phyloP scores from a whole-genome alignment of 2,888 invertebrate species.

The Tipula vernalis region DNA sequence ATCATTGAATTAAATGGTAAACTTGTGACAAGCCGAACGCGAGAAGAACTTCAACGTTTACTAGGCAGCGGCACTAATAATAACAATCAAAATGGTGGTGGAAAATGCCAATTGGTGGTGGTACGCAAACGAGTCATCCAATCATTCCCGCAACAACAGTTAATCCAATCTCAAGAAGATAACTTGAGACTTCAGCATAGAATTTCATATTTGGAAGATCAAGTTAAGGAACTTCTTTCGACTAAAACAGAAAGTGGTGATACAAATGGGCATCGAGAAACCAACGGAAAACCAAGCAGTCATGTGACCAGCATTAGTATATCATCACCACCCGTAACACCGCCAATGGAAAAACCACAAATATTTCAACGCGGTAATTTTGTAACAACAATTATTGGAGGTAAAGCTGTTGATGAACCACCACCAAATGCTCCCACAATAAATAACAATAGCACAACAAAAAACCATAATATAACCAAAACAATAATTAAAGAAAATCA shows the following conservation, averaged over 20 bases:
- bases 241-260: conserved; percentile 19
- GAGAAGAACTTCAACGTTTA: conserved; percentile 58
- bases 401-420: conserved; percentile 28
- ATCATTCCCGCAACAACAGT: conserved; percentile 30
- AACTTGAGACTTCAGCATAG: conserved; percentile 76
- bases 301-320: conserved; percentile 63
- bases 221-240: conserved; percentile 51
- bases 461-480: conserved; percentile 24
- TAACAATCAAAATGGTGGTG: conserved; percentile 18
- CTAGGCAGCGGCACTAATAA: conserved; percentile 31
- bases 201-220: conserved; percentile 81
- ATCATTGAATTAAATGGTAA: conserved; percentile 74
- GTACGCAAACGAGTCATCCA: conserved; percentile 24
- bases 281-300: conserved; percentile 16
- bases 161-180: conserved; percentile 47
- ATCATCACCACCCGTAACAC: conserved; percentile 45
- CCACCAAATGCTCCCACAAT: neutral
- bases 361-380: conserved; percentile 72
- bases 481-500: conserved; percentile 31
- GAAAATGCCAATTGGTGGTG: conserved; percentile 34
- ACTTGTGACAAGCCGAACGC: conserved; percentile 51
- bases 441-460: neutral
- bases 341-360: conserved; percentile 40
- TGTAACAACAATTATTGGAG: conserved; percentile 56
- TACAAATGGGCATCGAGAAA: neutral